These are phyloP conservation scores for Oryctes rhinoceros DNA, from an alignment of 1,140 invertebrate genomes.

Conservation along the genomic window DNA sequence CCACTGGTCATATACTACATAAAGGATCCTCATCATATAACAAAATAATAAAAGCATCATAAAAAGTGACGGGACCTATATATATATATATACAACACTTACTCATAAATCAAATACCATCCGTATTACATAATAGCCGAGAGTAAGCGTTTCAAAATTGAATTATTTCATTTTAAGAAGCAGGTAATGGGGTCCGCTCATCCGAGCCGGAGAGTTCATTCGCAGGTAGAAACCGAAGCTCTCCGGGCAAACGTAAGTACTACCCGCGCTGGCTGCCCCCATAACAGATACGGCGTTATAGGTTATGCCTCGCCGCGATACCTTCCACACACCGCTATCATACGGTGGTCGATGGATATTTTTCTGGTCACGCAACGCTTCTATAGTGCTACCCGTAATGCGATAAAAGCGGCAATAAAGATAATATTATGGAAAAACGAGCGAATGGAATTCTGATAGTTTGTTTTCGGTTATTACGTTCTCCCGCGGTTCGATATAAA, in stretches of 20 bases:
- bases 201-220: neutral
- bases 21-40: too few species aligned
- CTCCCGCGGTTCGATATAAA: too few species aligned
- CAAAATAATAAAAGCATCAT: too few species aligned
- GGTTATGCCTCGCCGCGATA: neutral
- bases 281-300: too few species aligned
- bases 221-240: neutral
- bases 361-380: conserved; percentile 8
- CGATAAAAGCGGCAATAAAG: conserved; percentile 3
- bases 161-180: conserved; percentile 5
- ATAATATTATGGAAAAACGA: neutral
- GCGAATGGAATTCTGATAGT: neutral
- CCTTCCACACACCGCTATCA: neutral
- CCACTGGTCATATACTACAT: too few species aligned
- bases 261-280: neutral
- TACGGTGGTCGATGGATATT: neutral
- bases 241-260: neutral
- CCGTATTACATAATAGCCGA: neutral
- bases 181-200: neutral
- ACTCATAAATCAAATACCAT: neutral
- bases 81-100: too few species aligned
- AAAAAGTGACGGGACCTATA: neutral
- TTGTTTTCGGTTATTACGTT: neutral
- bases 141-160: neutral
- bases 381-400: neutral